Evolutionary conservation across 2,888 invertebrate species (phyloP).

Genomic region (Hirtodrosophila cameraria): DNA sequence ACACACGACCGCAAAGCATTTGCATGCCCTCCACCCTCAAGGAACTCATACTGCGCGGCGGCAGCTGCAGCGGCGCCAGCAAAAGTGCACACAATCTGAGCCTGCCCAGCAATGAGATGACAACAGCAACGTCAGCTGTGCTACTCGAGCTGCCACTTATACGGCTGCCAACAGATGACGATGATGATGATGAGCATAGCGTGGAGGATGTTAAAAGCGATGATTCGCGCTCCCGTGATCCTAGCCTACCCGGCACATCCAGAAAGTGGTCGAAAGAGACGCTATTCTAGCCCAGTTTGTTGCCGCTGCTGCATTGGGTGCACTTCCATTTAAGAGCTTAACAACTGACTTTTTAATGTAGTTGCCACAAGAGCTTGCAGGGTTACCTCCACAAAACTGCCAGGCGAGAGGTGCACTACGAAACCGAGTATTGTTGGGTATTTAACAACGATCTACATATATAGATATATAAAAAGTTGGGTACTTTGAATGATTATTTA

Average conservation of each 20-base stretch:
- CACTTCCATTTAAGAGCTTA: constrained; percentile 70
- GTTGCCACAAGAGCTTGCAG: constrained; percentile 22
- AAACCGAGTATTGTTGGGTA: constrained; percentile 31
- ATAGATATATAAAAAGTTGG: not conserved
- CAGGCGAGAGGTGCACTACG: constrained; percentile 20
- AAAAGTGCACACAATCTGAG: constrained; percentile 67
- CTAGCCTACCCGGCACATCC: constrained; percentile 83
- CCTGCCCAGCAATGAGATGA: constrained; percentile 31
- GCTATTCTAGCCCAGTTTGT: constrained; percentile 87
- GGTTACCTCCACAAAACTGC: constrained; percentile 42
- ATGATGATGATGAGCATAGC: constrained; percentile 59
- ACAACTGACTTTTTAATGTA: constrained; percentile 65
- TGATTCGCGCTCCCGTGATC: constrained; percentile 75
- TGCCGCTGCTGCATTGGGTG: constrained; percentile 45
- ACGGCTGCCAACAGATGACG: constrained; percentile 80
- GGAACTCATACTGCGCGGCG: constrained; percentile 80
- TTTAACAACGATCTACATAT: constrained; percentile 13
- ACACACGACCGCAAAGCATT: constrained; percentile 73
- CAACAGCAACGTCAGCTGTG: constrained; percentile 69
- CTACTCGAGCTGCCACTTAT: constrained; percentile 84
- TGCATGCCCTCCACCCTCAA: constrained; percentile 82
- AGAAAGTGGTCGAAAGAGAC: constrained; percentile 90
- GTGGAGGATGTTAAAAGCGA: constrained; percentile 51
- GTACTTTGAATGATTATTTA: not conserved
- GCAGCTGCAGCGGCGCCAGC: constrained; percentile 49